These are phyloP conservation scores for Picathartes gymnocephalus DNA, from an alignment of 2,113 vertebrate genomes.

Conservation along the genomic window DNA sequence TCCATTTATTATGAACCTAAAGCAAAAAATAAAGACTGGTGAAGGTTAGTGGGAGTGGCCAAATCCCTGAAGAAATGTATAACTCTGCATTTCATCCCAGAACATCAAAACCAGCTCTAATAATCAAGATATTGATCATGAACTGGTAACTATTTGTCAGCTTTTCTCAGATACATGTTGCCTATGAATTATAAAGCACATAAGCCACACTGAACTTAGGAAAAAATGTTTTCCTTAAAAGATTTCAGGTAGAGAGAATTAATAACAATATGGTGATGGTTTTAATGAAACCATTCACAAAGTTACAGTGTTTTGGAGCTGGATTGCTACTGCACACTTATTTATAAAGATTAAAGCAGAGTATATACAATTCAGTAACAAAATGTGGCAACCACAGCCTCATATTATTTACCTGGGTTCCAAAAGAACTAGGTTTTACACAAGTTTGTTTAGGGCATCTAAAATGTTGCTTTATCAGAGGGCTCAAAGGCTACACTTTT, in stretches of 20 bases:
- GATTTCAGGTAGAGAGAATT: background rate
- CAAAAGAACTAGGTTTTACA: background rate
- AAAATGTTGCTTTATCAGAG: slow-evolving; percentile 4
- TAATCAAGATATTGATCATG: background rate
- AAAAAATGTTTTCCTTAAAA: background rate
- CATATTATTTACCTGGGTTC: background rate
- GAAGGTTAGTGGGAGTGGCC: background rate
- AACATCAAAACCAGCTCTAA: background rate
- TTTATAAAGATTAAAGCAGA: background rate
- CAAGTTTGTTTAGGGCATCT: background rate
- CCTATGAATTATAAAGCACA: background rate
- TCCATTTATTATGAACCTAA: background rate
- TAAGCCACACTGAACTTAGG: background rate
- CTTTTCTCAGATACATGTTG: background rate
- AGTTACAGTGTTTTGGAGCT: background rate
- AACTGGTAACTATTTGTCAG: background rate
- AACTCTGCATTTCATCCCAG: background rate
- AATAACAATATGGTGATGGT: background rate
- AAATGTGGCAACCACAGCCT: background rate
- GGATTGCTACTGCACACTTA: background rate
- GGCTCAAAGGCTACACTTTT: background rate
- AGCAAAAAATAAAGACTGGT: background rate
- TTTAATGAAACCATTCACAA: background rate
- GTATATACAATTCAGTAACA: background rate
- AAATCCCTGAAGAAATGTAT: background rate